Base-by-base conservation (phyloP, 92 coral and sea anemone genomes). In the Micromussa lordhowensis region DNA sequence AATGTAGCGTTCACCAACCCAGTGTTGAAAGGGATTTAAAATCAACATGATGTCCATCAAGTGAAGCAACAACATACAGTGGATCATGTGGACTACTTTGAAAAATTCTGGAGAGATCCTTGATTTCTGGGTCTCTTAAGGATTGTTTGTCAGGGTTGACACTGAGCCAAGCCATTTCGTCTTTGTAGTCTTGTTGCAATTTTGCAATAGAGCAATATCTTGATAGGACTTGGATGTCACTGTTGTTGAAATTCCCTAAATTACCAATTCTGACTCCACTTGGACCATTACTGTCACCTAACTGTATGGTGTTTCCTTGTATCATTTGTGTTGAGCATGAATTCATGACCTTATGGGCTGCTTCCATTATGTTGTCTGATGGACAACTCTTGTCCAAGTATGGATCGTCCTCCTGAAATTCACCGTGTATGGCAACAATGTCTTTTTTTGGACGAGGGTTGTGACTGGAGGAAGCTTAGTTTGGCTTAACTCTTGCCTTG, bases 381-480 rank as follows among this genome's bases (percentile, higher is more conserved):
- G 89, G 89, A 18, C 85, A 90, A 63, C 79, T 40, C 18, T 74
- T 34, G 51, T 86, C 30, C 48, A 32, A 22, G 38, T 32, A 81
- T 2, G 90, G 90, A 75, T 86, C 73, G 3, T 54, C 73, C 44
- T 68, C 84, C 2, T 28, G 28, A 68, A 90, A 85, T 10, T 54
- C 55, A 12, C 92, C 84, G 70, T 53, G 40, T 79, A 85, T 85
- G 30, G 90, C 58, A 4, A 58, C 38, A 26, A 90, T 82, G 9
- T 64, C 0, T n/a, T 70, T 40, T 55, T 72, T 10, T 57, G 61
- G 58, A 63, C 78, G 19, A 11, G 18, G 32, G 2, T 66, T 85
- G 76, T 63, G 22, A 83, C 85, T 19, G 83, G 89, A 78, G 89
- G 89, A 30, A 90, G 90, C 68, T 64, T 35, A 22, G 64, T 38